Evolutionary conservation across 2,113 vertebrate genomes (phyloP), one percentile per base, ranked within the genome.

Genomic region (Sciurus niger): DNA sequence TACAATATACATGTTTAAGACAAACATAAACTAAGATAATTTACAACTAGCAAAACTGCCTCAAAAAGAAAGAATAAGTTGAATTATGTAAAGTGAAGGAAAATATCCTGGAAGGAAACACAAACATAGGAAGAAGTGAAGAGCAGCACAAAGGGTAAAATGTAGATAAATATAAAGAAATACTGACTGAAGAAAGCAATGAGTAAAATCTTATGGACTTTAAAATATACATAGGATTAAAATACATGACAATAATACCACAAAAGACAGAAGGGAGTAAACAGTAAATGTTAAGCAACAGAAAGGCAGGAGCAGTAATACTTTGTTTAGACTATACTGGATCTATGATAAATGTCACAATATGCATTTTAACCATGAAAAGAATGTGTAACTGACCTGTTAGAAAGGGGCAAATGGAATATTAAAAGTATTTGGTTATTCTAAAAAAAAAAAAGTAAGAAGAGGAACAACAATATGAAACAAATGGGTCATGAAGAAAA

Each of bases 11-110:
- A 58, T 43, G 18, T 72, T 79, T 43, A 51, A 93, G 67, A 48
- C 22, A 80, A 60, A 96, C 34, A 90, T 78, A 84, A 94, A 76
- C 51, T 84, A 76, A 55, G 55, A 58, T 89, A 88, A 95, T 80
- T 77, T 11, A 14, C 48, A 5, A 82, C 20, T 40, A 82, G 48
- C 14, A 83, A 92, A 86, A 51, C 63, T 83, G 6, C 58, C 58
- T 46, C 70, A 53, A 77, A 93, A 94, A 83, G 46, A 94, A 92
- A 92, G 11, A 80, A 14, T 37, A 60, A 34, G 68, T 68, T 24
- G 77, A 74, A 28, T 87, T 82, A 43, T 28, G 51, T 32, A 83
- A 16, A 68, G 24, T 82, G 55, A 77, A 85, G 34, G 40, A 51
- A 91, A 82, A 90, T 30, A 94, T 46, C 34, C 12, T 25, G 73